phyloP scores from a whole-genome alignment of 2,888 invertebrate species.

The Salticus scenicus region DNA sequence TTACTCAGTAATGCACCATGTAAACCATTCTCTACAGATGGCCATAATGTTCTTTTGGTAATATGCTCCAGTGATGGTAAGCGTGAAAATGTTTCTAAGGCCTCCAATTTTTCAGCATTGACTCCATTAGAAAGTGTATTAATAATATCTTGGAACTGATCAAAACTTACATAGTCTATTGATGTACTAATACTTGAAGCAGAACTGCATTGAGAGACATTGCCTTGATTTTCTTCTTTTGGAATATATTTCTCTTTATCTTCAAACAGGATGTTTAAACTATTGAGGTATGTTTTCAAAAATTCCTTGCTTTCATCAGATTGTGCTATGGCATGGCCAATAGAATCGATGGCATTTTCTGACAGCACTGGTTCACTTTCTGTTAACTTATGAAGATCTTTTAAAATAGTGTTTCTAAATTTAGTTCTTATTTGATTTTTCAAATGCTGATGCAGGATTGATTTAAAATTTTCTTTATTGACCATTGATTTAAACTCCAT shows the following conservation, averaged over 20 bases:
- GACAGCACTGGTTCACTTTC: slow-evolving; percentile 2
- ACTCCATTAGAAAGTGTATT: slow-evolving; percentile 26
- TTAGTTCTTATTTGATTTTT: slow-evolving; percentile 32
- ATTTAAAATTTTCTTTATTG: slow-evolving; percentile 52
- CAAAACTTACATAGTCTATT: slow-evolving; percentile 54
- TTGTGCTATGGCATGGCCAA: slow-evolving; percentile 19
- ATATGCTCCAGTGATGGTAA: slow-evolving; percentile 54
- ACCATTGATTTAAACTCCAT: slow-evolving; percentile 57
- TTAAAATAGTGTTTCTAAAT: slow-evolving; percentile 30
- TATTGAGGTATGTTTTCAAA: slow-evolving; percentile 10
- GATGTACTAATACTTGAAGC: slow-evolving; percentile 52
- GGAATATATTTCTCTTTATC: slow-evolving; percentile 45
- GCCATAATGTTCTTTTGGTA: slow-evolving; percentile 44
- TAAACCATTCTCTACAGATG: slow-evolving; percentile 34
- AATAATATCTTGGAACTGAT: slow-evolving; percentile 43
- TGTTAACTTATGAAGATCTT: background rate
- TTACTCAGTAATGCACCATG: slow-evolving; percentile 33
- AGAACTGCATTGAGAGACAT: slow-evolving; percentile 45
- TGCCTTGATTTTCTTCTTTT: slow-evolving; percentile 17
- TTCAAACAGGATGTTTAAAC: slow-evolving; percentile 24
- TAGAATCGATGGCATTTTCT: slow-evolving; percentile 12
- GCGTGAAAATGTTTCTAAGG: slow-evolving; percentile 32
- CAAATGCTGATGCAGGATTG: slow-evolving; percentile 40
- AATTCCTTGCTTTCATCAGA: slow-evolving; percentile 31
- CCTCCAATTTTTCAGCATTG: slow-evolving; percentile 54